These are phyloP conservation scores for Menura novaehollandiae DNA, from an alignment of 2,113 vertebrate genomes.

Conservation along the genomic window DNA sequence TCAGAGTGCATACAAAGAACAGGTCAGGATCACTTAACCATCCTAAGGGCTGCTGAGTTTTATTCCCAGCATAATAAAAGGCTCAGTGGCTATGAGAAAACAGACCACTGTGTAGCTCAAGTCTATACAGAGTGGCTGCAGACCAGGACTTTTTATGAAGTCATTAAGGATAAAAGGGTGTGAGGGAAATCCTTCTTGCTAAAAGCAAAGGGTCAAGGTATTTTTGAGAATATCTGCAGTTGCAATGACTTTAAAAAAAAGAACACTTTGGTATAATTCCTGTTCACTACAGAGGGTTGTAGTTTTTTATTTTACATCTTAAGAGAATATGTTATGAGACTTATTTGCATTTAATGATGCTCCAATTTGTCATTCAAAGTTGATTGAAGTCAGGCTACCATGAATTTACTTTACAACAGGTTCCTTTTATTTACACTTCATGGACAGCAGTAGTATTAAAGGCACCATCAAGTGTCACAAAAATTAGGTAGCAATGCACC, in stretches of 20 bases:
- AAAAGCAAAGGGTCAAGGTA: not conserved
- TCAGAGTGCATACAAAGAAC: not conserved
- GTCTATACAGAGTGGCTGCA: not conserved
- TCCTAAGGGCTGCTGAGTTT: not conserved
- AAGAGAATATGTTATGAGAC: not conserved
- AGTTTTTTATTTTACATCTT: not conserved
- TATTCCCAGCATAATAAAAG: not conserved
- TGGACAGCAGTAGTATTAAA: constrained; percentile 6
- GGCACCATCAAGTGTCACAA: not conserved
- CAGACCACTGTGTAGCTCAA: not conserved
- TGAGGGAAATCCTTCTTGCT: not conserved
- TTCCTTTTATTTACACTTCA: not conserved
- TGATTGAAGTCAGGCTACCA: not conserved
- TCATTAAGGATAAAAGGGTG: not conserved
- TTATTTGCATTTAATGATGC: not conserved
- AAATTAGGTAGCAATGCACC: not conserved
- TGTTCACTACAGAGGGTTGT: not conserved
- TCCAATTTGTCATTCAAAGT: constrained; percentile 13
- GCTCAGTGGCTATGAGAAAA: not conserved
- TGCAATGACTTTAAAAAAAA: not conserved
- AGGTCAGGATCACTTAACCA: not conserved
- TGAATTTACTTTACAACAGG: not conserved
- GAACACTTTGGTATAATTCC: not conserved
- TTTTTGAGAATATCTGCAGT: not conserved
- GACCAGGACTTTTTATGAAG: not conserved